These are phyloP conservation scores for Protomyctophum bolini DNA, from an alignment of 2,113 vertebrate species.

Conservation along the genomic window DNA sequence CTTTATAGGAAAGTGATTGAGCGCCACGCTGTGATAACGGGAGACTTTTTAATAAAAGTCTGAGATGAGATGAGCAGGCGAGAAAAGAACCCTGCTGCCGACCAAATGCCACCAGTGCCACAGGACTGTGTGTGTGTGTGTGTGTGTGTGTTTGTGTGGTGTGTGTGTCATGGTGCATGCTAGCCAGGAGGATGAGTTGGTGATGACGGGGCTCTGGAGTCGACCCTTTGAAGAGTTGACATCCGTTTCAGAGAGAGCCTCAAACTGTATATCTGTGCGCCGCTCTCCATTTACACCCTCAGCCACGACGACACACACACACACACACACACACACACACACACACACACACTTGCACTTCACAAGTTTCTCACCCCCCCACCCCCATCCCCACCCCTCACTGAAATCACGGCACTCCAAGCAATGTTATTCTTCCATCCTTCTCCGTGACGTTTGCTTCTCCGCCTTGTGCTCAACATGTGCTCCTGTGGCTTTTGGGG, in stretches of 20 bases:
- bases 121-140: slow-evolving; percentile 12
- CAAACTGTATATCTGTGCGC: slow-evolving; percentile 24
- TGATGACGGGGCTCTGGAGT: slow-evolving; percentile 48
- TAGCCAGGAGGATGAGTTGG: slow-evolving; percentile 50
- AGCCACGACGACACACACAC: too few relatives aligned
- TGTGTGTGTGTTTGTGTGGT: slow-evolving; percentile 15
- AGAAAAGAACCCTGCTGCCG: slow-evolving; percentile 57
- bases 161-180: neutral
- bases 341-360: too few relatives aligned
- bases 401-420: neutral
- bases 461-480: slow-evolving; percentile 39
- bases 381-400: too few relatives aligned
- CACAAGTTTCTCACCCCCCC: too few relatives aligned
- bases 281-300: neutral
- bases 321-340: too few relatives aligned
- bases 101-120: slow-evolving; percentile 51
- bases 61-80: slow-evolving; percentile 64
- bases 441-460: neutral
- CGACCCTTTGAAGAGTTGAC: slow-evolving; percentile 48
- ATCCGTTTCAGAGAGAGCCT: slow-evolving; percentile 17
- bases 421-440: slow-evolving; percentile 4
- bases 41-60: slow-evolving; percentile 64
- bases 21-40: slow-evolving; percentile 57
- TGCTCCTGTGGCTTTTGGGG: slow-evolving; percentile 49
- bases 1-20: slow-evolving; percentile 63